Evolutionary conservation across 2,113 vertebrate species (phyloP).

Genomic region (Picathartes gymnocephalus): DNA sequence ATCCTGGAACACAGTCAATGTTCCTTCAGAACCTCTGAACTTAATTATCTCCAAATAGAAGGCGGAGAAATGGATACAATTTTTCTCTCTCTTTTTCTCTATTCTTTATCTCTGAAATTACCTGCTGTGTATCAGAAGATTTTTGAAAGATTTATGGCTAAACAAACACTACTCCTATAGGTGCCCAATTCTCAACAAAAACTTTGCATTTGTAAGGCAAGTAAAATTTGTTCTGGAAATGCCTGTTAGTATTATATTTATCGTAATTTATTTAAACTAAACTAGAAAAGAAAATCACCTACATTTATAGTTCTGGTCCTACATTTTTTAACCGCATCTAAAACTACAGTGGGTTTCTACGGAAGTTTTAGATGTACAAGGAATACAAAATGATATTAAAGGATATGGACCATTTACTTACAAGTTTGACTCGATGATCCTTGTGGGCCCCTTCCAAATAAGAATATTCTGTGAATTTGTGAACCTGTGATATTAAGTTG

Average conservation of each 20-base stretch:
- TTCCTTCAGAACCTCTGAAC: constrained; percentile 27
- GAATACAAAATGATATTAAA: not conserved
- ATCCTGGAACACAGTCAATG: not conserved
- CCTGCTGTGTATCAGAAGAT: not conserved
- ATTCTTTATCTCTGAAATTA: constrained; percentile 2
- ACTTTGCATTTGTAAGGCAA: not conserved
- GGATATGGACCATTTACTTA: not conserved
- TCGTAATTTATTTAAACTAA: not conserved
- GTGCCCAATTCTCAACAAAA: not conserved
- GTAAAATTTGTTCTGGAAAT: not conserved
- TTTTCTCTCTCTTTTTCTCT: not conserved
- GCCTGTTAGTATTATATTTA: not conserved
- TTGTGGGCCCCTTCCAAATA: not conserved
- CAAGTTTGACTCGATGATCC: not conserved
- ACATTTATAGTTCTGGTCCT: not conserved
- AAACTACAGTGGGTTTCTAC: not conserved
- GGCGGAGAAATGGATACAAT: not conserved
- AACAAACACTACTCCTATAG: not conserved
- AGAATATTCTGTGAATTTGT: not conserved
- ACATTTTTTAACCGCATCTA: not conserved
- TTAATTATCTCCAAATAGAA: constrained; percentile 27
- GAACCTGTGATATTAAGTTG: not conserved
- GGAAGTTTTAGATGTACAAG: not conserved
- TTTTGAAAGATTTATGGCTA: not conserved
- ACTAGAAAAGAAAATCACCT: not conserved